These are phyloP conservation scores for Scolopax rusticola DNA, from an alignment of 2,797 vertebrate species.

Conservation along the genomic window DNA sequence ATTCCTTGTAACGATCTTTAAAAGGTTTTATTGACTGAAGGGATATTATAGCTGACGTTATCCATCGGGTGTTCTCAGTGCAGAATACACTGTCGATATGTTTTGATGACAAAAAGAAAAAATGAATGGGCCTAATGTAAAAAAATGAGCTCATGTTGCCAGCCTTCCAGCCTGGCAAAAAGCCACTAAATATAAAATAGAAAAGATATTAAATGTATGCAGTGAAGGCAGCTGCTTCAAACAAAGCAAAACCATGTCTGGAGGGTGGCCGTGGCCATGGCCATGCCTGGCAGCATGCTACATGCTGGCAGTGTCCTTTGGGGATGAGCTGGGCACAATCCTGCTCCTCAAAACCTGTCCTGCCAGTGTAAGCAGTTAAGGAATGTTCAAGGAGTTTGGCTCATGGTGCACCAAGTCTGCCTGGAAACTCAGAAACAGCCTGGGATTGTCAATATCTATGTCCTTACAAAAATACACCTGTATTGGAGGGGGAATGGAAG, in stretches of 20 bases:
- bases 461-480: not conserved
- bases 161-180: not conserved
- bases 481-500: not conserved
- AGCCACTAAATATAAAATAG: not conserved
- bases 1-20: conserved; percentile 21
- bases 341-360: not conserved
- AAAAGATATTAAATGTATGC: not conserved
- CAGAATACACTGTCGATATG: not conserved
- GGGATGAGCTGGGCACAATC: not conserved
- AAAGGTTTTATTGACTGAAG: conserved; percentile 52
- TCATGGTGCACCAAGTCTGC: not conserved
- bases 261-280: not conserved
- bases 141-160: not conserved
- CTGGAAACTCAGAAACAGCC: not conserved
- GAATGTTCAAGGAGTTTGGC: not conserved
- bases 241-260: not conserved
- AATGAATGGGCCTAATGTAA: not conserved
- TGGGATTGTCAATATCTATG: not conserved
- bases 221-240: not conserved
- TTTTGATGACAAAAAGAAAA: conserved; percentile 20
- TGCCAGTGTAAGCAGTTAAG: not conserved
- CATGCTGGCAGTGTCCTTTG: not conserved
- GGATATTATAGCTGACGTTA: not conserved
- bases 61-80: not conserved
- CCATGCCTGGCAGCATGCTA: not conserved